These are phyloP conservation scores for Xyrauchen texanus DNA, from an alignment of 2,113 vertebrate genomes.

Conservation along the genomic window DNA sequence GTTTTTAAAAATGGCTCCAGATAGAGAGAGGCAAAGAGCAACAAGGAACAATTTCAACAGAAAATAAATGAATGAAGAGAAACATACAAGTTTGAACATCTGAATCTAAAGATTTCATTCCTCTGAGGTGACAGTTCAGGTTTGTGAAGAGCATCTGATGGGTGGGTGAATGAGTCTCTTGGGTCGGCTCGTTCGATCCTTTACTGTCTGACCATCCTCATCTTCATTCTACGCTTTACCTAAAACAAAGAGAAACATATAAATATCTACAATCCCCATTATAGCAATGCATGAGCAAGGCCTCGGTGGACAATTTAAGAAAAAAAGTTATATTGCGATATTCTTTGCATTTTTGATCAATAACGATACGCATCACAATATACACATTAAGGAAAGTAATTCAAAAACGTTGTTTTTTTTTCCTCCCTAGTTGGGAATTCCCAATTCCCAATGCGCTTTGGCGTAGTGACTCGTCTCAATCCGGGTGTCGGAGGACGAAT, in stretches of 20 bases:
- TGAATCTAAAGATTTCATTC: constrained; percentile 39
- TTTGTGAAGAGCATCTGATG: constrained; percentile 79
- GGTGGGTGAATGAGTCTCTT: constrained; percentile 78
- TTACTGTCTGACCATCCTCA: constrained; percentile 21
- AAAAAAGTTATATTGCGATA: too few relatives aligned
- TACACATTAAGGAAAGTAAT: too few relatives aligned
- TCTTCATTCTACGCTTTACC: constrained; percentile 84
- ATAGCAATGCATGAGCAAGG: too few relatives aligned
- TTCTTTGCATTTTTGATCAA: too few relatives aligned
- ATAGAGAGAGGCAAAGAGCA: constrained; percentile 39
- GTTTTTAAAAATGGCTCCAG: constrained; percentile 74
- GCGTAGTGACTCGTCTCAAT: too few relatives aligned
- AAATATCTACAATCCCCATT: background rate
- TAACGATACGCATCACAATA: too few relatives aligned
- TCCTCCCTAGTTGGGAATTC: too few relatives aligned
- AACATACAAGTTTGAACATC: constrained; percentile 66
- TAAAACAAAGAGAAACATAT: constrained; percentile 60
- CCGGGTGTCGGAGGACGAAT: too few relatives aligned
- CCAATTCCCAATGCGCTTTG: too few relatives aligned
- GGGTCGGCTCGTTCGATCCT: constrained; percentile 58
- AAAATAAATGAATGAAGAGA: constrained; percentile 60
- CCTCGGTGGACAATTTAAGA: too few relatives aligned
- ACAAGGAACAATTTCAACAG: constrained; percentile 58
- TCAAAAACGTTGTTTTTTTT: too few relatives aligned
- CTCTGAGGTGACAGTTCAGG: constrained; percentile 41